Evolutionary conservation across 2,797 vertebrate genomes (phyloP).

Genomic region (Alfaro cultratus): DNA sequence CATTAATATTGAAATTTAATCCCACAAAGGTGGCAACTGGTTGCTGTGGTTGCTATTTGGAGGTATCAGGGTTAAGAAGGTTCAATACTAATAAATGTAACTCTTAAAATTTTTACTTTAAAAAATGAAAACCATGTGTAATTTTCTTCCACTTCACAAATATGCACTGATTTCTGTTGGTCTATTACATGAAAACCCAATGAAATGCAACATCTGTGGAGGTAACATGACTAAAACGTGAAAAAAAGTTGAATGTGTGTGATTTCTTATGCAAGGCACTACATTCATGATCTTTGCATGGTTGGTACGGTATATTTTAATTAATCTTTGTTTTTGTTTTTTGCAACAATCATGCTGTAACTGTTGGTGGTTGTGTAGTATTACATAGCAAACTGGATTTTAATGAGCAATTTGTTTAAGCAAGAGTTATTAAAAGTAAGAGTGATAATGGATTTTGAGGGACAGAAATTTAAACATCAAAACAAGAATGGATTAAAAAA

Average conservation of each 20-base stretch:
- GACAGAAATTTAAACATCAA: slow-evolving; percentile 20
- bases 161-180: neutral
- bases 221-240: neutral
- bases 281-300: neutral
- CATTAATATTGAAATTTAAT: neutral
- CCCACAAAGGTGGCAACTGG: neutral
- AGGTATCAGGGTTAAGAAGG: neutral
- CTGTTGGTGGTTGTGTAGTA: neutral
- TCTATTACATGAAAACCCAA: neutral
- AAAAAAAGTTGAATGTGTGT: neutral
- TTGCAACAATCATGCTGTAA: neutral
- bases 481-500: slow-evolving; percentile 2
- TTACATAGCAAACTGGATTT: neutral
- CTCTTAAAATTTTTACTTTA: neutral
- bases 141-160: neutral
- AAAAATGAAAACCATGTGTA: neutral
- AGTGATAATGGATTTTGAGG: slow-evolving; percentile 32
- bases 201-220: neutral
- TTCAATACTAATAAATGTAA: neutral
- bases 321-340: neutral
- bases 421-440: slow-evolving; percentile 1
- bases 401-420: slow-evolving; percentile 4
- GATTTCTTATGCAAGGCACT: neutral
- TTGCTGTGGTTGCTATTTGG: neutral
- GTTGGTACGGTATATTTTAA: neutral